Conservation (phyloP, 2,888 invertebrate genomes). For the Brachypalpus laphriformis region DNA sequence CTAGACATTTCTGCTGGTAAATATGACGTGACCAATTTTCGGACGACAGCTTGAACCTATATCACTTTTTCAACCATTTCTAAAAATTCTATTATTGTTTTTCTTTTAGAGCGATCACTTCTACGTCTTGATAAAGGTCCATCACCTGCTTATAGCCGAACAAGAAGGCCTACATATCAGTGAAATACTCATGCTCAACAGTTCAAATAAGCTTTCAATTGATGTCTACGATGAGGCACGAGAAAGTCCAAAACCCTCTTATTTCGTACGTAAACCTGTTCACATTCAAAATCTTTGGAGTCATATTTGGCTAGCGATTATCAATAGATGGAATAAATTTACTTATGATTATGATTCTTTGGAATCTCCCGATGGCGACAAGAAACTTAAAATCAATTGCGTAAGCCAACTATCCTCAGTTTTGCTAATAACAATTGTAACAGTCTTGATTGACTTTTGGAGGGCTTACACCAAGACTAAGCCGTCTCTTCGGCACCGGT, state of each 20-base stretch:
- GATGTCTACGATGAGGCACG: slow-evolving; percentile 37
- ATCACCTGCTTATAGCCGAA: slow-evolving; percentile 90
- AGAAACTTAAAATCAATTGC: slow-evolving; percentile 77
- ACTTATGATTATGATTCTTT: slow-evolving; percentile 90
- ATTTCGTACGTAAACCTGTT: slow-evolving; percentile 85
- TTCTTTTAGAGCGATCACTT: slow-evolving; percentile 82
- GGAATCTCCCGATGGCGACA: slow-evolving; percentile 85
- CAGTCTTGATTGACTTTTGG: slow-evolving; percentile 86
- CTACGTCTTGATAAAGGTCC: slow-evolving; percentile 88
- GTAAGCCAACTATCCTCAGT: slow-evolving; percentile 84
- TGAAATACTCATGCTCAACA: slow-evolving; percentile 87
- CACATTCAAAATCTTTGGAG: slow-evolving; percentile 87
- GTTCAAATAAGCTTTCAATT: slow-evolving; percentile 53
- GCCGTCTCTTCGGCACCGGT: slow-evolving; percentile 77
- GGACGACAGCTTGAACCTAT: too few relatives aligned
- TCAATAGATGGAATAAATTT: slow-evolving; percentile 92
- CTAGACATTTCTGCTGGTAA: too few relatives aligned
- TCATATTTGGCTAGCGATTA: slow-evolving; percentile 87
- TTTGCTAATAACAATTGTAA: slow-evolving; percentile 86
- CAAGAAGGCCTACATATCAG: slow-evolving; percentile 88
- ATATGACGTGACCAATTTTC: too few relatives aligned
- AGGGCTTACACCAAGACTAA: slow-evolving; percentile 84
- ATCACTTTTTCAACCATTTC: too few relatives aligned
- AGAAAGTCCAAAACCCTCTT: slow-evolving; percentile 81
- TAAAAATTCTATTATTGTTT: too few relatives aligned